Percentiles rank a stretch among this genome's conserved stretches.
Evolutionary conservation across 2,113 vertebrate species (phyloP).

Genomic region (Chiloscyllium plagiosum): DNA sequence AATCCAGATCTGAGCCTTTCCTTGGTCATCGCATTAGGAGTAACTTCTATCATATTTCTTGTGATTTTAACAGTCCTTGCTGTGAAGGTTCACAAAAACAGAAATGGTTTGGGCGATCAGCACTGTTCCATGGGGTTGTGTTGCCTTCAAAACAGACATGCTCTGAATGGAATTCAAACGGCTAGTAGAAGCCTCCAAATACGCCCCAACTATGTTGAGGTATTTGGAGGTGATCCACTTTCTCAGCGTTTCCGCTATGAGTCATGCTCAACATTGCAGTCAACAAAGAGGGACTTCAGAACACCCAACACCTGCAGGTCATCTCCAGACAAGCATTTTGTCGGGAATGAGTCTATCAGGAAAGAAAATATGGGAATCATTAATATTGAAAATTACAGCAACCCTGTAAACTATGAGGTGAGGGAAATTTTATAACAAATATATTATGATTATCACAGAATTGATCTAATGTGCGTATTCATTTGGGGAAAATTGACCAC

Average conservation of each 20-base stretch:
- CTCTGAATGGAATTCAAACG: not conserved
- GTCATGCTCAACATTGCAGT: conserved; percentile 75
- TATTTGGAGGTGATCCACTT: not conserved
- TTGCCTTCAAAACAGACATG: conserved; percentile 35
- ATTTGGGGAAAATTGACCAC: not conserved
- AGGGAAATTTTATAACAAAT: not conserved
- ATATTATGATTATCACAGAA: not conserved
- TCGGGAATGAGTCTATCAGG: not conserved
- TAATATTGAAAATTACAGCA: not conserved
- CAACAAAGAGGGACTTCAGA: conserved; percentile 78
- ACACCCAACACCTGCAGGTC: conserved; percentile 73
- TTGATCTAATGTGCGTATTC: not conserved
- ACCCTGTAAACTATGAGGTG: not conserved
- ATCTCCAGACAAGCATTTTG: conserved; percentile 46
- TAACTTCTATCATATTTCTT: conserved; percentile 50
- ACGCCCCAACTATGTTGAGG: conserved; percentile 43
- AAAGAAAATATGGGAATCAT: not conserved
- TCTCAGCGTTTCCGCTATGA: conserved; percentile 46
- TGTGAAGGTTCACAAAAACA: not conserved
- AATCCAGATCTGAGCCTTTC: conserved; percentile 52
- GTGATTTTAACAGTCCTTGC: conserved; percentile 43
- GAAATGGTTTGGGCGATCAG: not conserved
- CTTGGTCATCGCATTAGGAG: conserved; percentile 49
- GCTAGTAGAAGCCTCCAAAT: conserved; percentile 41
- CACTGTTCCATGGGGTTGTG: conserved; percentile 41